phyloP scores from a whole-genome alignment of 2,113 vertebrate genomes.

The Cryptomyrus ogoouensis region DNA sequence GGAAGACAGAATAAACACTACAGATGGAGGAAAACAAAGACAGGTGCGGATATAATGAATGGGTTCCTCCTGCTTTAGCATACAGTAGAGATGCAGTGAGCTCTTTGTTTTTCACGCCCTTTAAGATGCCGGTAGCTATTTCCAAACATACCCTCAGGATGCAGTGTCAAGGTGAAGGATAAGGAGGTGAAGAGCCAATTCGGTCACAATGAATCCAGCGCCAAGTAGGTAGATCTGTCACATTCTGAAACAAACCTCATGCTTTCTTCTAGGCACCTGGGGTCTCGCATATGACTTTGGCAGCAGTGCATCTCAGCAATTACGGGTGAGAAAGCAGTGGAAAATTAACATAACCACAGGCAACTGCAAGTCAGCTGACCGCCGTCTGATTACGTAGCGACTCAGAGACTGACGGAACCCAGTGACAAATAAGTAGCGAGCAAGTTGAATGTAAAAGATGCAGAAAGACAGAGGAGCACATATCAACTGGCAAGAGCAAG shows the following conservation, averaged over 20 bases:
- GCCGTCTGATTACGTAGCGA: background rate
- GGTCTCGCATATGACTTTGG: background rate
- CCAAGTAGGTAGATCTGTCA: background rate
- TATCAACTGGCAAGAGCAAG: background rate
- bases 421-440: background rate
- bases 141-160: background rate
- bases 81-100: background rate
- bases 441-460: background rate
- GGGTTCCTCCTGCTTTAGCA: background rate
- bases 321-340: background rate
- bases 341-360: background rate
- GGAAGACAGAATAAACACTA: background rate
- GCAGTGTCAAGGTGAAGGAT: background rate
- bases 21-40: background rate
- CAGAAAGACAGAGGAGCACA: background rate
- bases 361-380: background rate
- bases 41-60: background rate
- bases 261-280: background rate
- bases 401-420: no score
- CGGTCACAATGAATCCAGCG: background rate
- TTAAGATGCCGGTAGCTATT: background rate
- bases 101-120: background rate
- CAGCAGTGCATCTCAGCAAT: background rate
- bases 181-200: background rate
- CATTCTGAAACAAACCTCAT: background rate